Evolutionary conservation across 2,113 vertebrate genomes (phyloP), one percentile per base, ranked within the genome.

Genomic region (Cryptotis parvus): DNA sequence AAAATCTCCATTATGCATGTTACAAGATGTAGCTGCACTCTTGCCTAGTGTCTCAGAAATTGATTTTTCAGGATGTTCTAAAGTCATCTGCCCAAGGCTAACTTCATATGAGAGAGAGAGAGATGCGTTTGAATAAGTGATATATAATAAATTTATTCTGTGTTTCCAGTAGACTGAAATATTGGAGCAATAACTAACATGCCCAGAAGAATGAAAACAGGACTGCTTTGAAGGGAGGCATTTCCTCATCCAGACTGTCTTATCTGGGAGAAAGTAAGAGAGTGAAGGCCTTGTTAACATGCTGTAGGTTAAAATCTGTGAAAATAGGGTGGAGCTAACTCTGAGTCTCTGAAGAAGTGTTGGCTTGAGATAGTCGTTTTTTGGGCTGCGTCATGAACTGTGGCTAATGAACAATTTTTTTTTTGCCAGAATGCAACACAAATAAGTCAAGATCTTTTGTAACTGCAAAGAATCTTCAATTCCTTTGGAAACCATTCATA

Each of bases 51-150:
- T 11, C 81, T 4, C 78, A 31, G 81, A 93, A 41, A 84, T 1
- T 16, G 70, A 92, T 52, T 91, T 10, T 68, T 84, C n/a, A 37
- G 33, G 33, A 70, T 97, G 94, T 10, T 89, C n/a, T 75, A 91
- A 26, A 1, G 1, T 37, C 18, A n/a, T 18, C 5, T 78, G 70
- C 1, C 29, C 85, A 66, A 84, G 33, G 79, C 66, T 89, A 84
- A 49, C 86, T 95, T 93, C 77, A 94, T 55, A 22, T 84, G 45
- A 49, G 9, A 49, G 93, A 27, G 31, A 72, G 66, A 90, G 39
- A 87, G 35, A 82, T n/a, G 11, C 14, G 27, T 2, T 4, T 78
- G 22, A 94, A 55, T 2, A 70, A 84, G 41, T n/a, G 18, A 39
- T 16, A 70, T 0, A 3, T 9, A 4, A 68, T 37, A 39, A 45